Base-by-base conservation (phyloP, 2,797 vertebrate species). In the Sphenodon punctatus region DNA sequence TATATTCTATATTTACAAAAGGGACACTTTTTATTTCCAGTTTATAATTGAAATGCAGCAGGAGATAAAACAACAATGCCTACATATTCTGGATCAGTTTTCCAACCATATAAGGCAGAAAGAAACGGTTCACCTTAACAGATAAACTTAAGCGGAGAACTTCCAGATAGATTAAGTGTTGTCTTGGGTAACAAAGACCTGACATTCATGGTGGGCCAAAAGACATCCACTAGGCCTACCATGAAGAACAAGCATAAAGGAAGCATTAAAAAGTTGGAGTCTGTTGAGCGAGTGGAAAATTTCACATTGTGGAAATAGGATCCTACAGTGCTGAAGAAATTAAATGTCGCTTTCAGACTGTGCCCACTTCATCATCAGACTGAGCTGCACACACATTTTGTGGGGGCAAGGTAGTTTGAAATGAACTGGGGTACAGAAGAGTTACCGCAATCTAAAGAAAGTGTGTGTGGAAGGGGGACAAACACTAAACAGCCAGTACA, bases 281-380 rank as follows among this genome's bases (percentile, higher is more conserved):
- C 72, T 34, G 30, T 41, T 34, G 49, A 73, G 58, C 27, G 3
- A 53, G 5, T 25, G 11, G 22, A 59, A 75, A 68, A 38, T 1
- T 4, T 63, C 1, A 7, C 42, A 8, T 63, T 83, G 78, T 75
- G 59, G 30, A 78, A 75, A 45, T 27, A 41, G 8, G 1, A 70
- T 80, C 17, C 41, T 66, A 38, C 16, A 34, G 22, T 46, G 5
- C 17, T 59, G 22, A 42, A 19, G 61, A 78, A 59, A 60, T 46
- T 45, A 69, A 69, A 30, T n/a, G 2, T 51, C 0, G 0, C 9
- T 69, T 80, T 55, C 64, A 69, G 3, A 11, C 6, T 69, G 63
- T 80, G 36, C 23, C 68, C 9, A 25, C 38, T 49, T 5, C n/a
- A 2, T 20, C n/a, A 38, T 45, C 39, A 68, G 27, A 0, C 0